Percentiles rank a stretch among this genome's conserved stretches.
These are phyloP conservation scores for Pyrrhosoma nymphula DNA, from an alignment of 2,888 invertebrate genomes.

Conservation along the genomic window DNA sequence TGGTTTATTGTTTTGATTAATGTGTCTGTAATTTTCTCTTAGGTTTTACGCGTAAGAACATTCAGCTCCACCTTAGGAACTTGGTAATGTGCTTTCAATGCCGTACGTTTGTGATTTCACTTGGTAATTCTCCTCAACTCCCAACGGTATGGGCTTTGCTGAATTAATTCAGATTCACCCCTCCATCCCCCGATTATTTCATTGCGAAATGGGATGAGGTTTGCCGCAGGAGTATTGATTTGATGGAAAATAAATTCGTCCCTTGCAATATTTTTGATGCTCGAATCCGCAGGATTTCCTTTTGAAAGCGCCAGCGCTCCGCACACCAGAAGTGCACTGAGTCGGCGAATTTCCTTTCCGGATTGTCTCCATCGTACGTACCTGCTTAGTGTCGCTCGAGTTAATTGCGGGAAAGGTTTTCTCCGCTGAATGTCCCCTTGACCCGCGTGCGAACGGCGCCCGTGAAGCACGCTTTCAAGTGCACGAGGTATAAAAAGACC, in stretches of 20 bases:
- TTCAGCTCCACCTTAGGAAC: too few relatives aligned
- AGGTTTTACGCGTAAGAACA: too few relatives aligned
- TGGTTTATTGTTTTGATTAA: too few relatives aligned
- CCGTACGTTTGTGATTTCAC: too few relatives aligned
- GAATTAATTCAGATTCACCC: too few relatives aligned
- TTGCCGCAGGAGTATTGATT: constrained; percentile 16
- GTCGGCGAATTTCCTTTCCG: background rate
- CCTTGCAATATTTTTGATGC: background rate
- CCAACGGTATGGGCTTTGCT: too few relatives aligned
- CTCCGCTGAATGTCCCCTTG: background rate
- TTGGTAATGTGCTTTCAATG: too few relatives aligned
- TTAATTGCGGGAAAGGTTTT: background rate
- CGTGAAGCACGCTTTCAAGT: background rate
- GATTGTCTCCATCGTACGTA: background rate
- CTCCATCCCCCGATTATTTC: background rate
- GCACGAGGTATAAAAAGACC: too few relatives aligned
- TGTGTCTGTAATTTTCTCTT: too few relatives aligned
- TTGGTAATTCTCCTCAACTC: too few relatives aligned
- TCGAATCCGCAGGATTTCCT: background rate
- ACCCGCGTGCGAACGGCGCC: background rate
- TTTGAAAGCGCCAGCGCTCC: background rate
- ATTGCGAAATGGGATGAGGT: background rate
- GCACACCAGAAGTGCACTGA: background rate
- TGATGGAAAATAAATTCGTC: background rate
- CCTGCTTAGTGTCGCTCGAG: background rate